Evolutionary conservation across 1,140 invertebrate genomes (phyloP).

Genomic region (Drosophila suzukii): DNA sequence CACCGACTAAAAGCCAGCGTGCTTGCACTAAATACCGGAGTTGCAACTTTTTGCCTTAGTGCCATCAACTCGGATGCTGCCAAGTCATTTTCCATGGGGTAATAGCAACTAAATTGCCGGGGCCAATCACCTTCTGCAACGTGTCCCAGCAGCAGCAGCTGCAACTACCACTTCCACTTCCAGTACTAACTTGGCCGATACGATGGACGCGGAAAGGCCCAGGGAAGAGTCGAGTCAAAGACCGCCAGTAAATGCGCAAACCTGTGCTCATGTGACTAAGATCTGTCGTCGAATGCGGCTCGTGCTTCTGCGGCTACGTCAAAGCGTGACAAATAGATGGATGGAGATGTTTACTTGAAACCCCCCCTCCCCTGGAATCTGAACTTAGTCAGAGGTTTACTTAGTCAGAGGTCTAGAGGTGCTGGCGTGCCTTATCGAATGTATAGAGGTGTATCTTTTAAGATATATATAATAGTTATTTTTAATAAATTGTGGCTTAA

Average conservation of each 20-base stretch:
- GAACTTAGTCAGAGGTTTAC: constrained; percentile 23
- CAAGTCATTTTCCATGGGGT: constrained; percentile 33
- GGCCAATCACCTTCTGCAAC: constrained; percentile 69
- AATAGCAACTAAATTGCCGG: constrained; percentile 40
- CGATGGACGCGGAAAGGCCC: constrained; percentile 60
- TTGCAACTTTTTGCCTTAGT: constrained; percentile 35
- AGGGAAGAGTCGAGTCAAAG: constrained; percentile 57
- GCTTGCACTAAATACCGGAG: constrained; percentile 65
- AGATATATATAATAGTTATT: too few relatives aligned
- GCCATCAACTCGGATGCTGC: constrained; percentile 24
- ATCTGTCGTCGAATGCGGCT: constrained; percentile 46
- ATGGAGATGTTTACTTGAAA: constrained; percentile 27
- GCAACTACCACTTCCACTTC: constrained; percentile 1
- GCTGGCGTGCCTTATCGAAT: neutral
- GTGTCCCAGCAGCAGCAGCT: constrained; percentile 29
- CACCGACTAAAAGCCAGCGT: constrained; percentile 15
- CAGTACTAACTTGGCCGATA: constrained; percentile 46
- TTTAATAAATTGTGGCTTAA: too few relatives aligned
- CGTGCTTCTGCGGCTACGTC: constrained; percentile 57
- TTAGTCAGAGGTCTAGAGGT: constrained; percentile 36
- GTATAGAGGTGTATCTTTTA: too few relatives aligned
- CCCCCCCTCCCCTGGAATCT: neutral
- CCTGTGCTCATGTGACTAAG: constrained; percentile 32
- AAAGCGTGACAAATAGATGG: constrained; percentile 73
- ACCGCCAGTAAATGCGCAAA: constrained; percentile 44